Evolutionary conservation across 2,113 vertebrate genomes (phyloP), one percentile per base, ranked within the genome.

Genomic region (Cervus canadensis): DNA sequence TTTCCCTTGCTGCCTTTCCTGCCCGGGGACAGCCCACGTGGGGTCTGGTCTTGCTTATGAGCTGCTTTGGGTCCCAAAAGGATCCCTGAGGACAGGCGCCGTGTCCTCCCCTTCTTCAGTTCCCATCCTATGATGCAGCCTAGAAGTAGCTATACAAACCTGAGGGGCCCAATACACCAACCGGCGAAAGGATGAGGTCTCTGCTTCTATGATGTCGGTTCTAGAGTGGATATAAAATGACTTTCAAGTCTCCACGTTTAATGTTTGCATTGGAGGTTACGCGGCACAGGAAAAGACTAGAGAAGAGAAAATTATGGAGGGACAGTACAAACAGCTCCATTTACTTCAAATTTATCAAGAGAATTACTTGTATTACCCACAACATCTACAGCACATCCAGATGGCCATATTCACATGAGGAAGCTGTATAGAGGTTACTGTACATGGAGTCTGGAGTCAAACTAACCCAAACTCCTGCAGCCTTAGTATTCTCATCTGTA

Each of bases 11-110:
- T 36, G 56, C 84, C 87, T 62, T 23, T 48, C 26, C 19, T 36
- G 12, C 60, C n/a, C 0, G 0, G 1, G 54, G 59, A 56, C 13
- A 36, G 45, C 23, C 15, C 2, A 1, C 2, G 10, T 9, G 45
- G 30, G 3, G 3, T 40, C 60, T 7, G 5, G 1, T 30, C 25
- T n/a, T 5, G 87, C 48, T 93, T 13, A 26, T 5, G 1, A 40
- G 12, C 57, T 4, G 33, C 91, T 82, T 7, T 45, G 36, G 30
- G 56, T 26, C 67, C 81, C 89, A n/a, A 26, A 0, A n/a, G 48
- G 52, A 57, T 33, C 60, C 94, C 17, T 5, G 50, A 56, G 95
- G 28, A 78, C 93, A 21, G 12, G n/a, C 3, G 0, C n/a, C 12
- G 0, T 45, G 45, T 43, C 50, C 57, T 60, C 28, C 25, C 16